These are phyloP conservation scores for Fratercula arctica DNA, from an alignment of 2,797 vertebrate species.

Conservation along the genomic window DNA sequence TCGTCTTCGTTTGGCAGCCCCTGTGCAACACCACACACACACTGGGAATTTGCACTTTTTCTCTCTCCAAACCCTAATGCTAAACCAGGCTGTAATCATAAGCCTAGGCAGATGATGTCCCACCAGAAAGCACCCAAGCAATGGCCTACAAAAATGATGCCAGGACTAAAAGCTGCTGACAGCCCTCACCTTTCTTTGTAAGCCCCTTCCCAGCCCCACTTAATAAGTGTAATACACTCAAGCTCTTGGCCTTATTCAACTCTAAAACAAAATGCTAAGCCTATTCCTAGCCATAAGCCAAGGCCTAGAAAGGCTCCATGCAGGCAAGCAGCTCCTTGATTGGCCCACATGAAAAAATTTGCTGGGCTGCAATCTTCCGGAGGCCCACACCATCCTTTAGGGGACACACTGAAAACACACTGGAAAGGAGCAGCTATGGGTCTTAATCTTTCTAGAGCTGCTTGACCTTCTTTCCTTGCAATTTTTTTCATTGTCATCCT, in stretches of 20 bases:
- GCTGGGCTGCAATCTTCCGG: neutral
- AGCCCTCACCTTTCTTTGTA: neutral
- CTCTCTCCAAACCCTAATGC: neutral
- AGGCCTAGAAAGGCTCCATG: neutral
- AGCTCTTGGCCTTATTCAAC: neutral
- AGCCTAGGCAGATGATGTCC: neutral
- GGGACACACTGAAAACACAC: neutral
- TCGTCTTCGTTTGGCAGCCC: neutral
- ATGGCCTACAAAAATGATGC: neutral
- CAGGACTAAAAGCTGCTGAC: neutral
- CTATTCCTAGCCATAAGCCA: neutral
- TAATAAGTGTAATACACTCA: neutral
- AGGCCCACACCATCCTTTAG: neutral
- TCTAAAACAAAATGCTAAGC: neutral
- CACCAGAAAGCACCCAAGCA: neutral
- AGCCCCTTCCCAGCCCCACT: neutral
- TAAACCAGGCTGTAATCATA: neutral
- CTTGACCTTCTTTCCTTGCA: neutral
- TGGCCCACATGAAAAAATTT: accelerated
- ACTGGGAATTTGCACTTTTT: neutral
- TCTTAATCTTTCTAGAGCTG: neutral
- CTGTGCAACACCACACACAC: accelerated
- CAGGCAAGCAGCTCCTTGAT: neutral
- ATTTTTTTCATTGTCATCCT: neutral
- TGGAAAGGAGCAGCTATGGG: neutral